A percentile compares a stretch with the other conserved stretches of the same genome.
Conservation (phyloP, 2,797 vertebrate genomes). For the Phoebastria nigripes region DNA sequence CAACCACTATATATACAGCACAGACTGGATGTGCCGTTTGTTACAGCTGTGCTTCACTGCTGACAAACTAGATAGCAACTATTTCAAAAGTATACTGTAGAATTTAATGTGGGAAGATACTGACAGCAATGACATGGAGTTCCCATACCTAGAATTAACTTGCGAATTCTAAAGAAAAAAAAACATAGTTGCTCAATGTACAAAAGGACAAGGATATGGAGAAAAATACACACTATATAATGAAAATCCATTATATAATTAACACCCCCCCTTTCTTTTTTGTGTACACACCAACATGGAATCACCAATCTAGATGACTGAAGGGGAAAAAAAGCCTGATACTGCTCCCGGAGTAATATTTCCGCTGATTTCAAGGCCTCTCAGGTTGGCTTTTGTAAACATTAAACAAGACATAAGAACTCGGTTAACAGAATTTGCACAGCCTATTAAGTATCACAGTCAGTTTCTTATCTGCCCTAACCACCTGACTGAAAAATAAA, state of each 20-base stretch:
- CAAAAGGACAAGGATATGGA: neutral
- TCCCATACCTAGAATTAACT: neutral
- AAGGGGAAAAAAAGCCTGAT: neutral
- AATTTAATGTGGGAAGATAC: neutral
- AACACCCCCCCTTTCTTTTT: neutral
- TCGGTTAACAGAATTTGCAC: neutral
- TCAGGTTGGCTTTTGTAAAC: neutral
- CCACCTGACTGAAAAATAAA: constrained; percentile 4
- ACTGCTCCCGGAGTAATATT: neutral
- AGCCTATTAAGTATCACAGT: neutral
- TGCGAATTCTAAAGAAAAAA: neutral
- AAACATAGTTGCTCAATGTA: neutral
- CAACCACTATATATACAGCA: neutral
- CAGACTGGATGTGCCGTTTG: neutral
- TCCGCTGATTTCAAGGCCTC: constrained; percentile 27
- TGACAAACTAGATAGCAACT: neutral
- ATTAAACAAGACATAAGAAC: neutral
- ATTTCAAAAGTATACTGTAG: neutral
- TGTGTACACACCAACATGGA: neutral
- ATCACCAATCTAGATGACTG: neutral
- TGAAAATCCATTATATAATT: neutral
- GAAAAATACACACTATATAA: neutral
- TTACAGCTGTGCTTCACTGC: neutral
- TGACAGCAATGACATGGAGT: neutral
- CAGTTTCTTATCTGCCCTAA: constrained; percentile 15